phyloP scores from a whole-genome alignment of 2,113 vertebrate genomes.

The Vombatus ursinus region DNA sequence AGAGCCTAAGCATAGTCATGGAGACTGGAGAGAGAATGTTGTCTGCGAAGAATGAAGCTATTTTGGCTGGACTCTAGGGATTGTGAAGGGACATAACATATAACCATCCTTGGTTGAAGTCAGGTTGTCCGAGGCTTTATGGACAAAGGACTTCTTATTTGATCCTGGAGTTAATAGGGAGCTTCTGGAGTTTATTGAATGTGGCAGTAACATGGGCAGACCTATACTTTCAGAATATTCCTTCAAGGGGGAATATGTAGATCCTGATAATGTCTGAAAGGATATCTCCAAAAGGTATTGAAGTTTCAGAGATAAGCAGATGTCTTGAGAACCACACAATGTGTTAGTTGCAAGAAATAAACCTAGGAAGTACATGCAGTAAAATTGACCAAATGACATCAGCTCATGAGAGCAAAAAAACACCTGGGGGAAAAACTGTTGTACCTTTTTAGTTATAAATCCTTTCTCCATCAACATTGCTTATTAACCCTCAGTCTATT shows the following conservation, averaged over 20 bases:
- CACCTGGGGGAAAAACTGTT: not conserved
- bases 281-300: not conserved
- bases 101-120: not conserved
- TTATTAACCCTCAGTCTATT: not conserved
- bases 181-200: not conserved
- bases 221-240: not conserved
- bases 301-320: no score
- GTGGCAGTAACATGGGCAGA: not conserved
- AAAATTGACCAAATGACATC: conserved; percentile 8
- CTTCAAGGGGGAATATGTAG: not conserved
- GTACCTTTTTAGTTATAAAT: not conserved
- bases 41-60: not conserved
- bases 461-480: not conserved
- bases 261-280: not conserved
- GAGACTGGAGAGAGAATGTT: not conserved
- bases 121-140: not conserved
- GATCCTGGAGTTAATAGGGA: not conserved
- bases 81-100: not conserved
- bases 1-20: not conserved
- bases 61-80: not conserved
- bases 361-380: not conserved
- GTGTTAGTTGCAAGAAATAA: not conserved
- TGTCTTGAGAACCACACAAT: not conserved
- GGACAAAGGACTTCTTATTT: not conserved
- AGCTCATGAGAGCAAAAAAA: not conserved